Percentiles rank a stretch among this genome's conserved stretches.
phyloP scores from a whole-genome alignment of 2,797 vertebrate species.

The Mormyrops boulengeri region DNA sequence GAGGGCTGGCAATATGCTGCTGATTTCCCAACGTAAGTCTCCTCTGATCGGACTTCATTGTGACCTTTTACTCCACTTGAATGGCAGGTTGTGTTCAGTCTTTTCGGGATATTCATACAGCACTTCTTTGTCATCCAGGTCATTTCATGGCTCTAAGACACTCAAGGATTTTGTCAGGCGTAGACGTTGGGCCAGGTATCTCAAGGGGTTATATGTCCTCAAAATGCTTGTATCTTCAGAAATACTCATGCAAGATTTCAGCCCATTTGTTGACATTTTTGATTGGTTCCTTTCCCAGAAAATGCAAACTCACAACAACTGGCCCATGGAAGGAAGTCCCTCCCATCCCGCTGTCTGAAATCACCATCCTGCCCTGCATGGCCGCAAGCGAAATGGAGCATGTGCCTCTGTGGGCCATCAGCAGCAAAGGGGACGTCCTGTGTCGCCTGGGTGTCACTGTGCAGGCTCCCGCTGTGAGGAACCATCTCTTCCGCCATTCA shows the following conservation, averaged over 20 bases:
- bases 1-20: conserved; percentile 97
- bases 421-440: conserved; percentile 92
- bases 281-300: conserved; percentile 57
- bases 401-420: conserved; percentile 87
- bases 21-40: conserved; percentile 86
- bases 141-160: conserved; percentile 90
- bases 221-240: not conserved
- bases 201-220: not conserved
- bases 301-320: conserved; percentile 85
- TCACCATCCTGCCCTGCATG: conserved; percentile 76
- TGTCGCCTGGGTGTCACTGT: conserved; percentile 82
- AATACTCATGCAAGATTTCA: not conserved
- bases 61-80: not conserved
- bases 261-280: not conserved
- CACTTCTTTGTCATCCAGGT: conserved; percentile 57
- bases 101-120: conserved; percentile 3
- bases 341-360: conserved; percentile 76
- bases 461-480: conserved; percentile 78
- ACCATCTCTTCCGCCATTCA: not conserved
- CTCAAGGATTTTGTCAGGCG: conserved; percentile 97
- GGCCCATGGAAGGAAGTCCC: conserved; percentile 94
- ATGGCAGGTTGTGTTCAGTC: not conserved
- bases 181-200: conserved; percentile 90
- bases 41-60: not conserved
- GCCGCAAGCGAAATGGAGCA: conserved; percentile 53